Evolutionary conservation across 2,888 invertebrate species (phyloP), one percentile per base, ranked within the genome.

Genomic region (Hemicrepidius hirtus): DNA sequence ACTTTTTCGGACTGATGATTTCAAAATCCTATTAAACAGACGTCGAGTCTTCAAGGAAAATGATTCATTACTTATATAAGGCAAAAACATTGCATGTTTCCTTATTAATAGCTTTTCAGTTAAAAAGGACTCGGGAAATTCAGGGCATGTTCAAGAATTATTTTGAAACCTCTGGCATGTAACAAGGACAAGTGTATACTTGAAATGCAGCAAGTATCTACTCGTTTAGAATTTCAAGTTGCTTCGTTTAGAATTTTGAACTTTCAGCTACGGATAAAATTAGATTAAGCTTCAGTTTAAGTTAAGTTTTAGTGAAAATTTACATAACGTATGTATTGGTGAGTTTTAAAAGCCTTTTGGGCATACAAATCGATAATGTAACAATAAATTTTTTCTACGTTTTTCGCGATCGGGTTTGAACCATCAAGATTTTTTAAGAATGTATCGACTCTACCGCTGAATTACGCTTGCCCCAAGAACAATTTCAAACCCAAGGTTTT

Each of bases 11-110:
- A 16, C 57, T 16, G 13, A n/a, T 21, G 37, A 32, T 37, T 37
- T 37, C 37, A n/a, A 55, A 57, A 57, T 32, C 32, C 57, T 3
- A 57, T 57, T 57, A 32, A 16, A 40, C 20, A 57, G 37, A 57
- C 37, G 37, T 20, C 5, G 0, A 37, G 7, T 12, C 1, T n/a
- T 13, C 5, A 53, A 53, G 32, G n/a, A 13, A 32, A 32, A 6
- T 16, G 12, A 53, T 53, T 53, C 24, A 32, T 53, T 13, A 28
- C 46, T 6, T 20, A 7, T 16, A 18, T 46, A 20, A 16, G 2
- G 1, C 18, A 16, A 18, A 20, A 32, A 9, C 9, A 32, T 32
- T 32, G 32, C 32, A 32, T 32, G 32, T 32, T 32, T 5, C 32
- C 32, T 5, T 32, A 32, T 32, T 32, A 32, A 32, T 32, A 32